These are phyloP conservation scores for Corynorhinus townsendii DNA, from an alignment of 2,113 vertebrate genomes.

Conservation along the genomic window DNA sequence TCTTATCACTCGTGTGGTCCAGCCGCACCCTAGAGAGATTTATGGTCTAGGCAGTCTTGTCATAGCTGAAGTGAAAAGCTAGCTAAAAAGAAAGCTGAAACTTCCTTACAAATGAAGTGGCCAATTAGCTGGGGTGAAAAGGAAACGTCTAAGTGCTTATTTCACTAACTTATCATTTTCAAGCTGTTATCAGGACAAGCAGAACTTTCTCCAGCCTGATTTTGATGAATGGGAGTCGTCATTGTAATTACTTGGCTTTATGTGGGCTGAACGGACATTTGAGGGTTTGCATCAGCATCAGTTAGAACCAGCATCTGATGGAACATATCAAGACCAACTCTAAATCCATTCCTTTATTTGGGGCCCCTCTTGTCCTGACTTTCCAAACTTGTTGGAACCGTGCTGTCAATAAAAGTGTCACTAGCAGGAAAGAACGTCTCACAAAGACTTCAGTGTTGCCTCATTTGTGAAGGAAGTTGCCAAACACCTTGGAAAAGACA, in stretches of 20 bases:
- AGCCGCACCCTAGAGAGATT: not conserved
- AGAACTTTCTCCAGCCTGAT: conserved; percentile 81
- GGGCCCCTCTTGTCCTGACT: conserved; percentile 82
- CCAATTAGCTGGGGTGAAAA: conserved; percentile 67
- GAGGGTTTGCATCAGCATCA: conserved; percentile 83
- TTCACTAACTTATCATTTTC: conserved; percentile 63
- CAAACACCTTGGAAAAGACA: conserved; percentile 73
- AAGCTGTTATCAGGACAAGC: conserved; percentile 84
- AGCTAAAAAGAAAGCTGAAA: not conserved
- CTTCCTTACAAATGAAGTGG: conserved; percentile 23
- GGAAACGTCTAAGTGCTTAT: conserved; percentile 73
- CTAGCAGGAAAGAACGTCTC: conserved; percentile 78
- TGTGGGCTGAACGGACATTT: conserved; percentile 81
- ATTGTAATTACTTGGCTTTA: conserved; percentile 83
- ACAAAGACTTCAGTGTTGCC: conserved; percentile 78
- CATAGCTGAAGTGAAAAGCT: conserved; percentile 20
- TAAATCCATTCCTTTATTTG: conserved; percentile 81
- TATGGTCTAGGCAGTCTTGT: not conserved
- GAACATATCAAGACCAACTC: conserved; percentile 82
- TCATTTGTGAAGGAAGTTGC: conserved; percentile 81
- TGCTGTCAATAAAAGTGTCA: conserved; percentile 82
- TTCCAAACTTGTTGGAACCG: conserved; percentile 82
- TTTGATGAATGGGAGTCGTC: conserved; percentile 84
- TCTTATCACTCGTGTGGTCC: not conserved
- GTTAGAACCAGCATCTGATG: conserved; percentile 60